These are phyloP conservation scores for Micromussa lordhowensis DNA, from an alignment of 92 coral and sea anemone species.

Conservation along the genomic window DNA sequence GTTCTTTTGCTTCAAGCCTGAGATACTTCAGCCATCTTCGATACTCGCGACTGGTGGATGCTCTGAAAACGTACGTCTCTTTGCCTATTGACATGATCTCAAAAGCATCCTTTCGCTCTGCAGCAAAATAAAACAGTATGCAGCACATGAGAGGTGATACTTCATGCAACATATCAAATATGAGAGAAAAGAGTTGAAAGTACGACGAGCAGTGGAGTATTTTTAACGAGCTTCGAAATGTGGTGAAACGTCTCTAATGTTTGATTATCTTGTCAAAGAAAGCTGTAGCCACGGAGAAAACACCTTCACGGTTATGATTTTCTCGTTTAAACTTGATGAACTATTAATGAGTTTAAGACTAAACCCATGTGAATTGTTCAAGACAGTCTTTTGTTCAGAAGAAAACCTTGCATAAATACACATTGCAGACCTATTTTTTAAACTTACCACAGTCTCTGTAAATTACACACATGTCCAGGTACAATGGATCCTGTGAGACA, in stretches of 20 bases:
- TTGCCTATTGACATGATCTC: slow-evolving; percentile 83
- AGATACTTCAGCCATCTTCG: slow-evolving; percentile 90
- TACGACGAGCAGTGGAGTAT: too few relatives aligned
- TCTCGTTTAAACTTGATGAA: too few relatives aligned
- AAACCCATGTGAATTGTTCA: too few relatives aligned
- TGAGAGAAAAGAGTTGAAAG: too few relatives aligned
- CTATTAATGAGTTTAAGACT: too few relatives aligned
- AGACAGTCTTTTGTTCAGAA: neutral
- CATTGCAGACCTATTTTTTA: neutral
- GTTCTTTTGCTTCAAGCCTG: slow-evolving; percentile 80
- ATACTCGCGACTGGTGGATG: slow-evolving; percentile 72
- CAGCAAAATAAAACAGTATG: neutral
- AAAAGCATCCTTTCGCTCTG: slow-evolving; percentile 89
- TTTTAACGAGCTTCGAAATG: neutral
- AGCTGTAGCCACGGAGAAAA: too few relatives aligned
- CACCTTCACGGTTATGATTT: too few relatives aligned
- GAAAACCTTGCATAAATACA: neutral
- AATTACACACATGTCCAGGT: slow-evolving; percentile 77
- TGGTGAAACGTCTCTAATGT: neutral
- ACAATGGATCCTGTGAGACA: slow-evolving; percentile 73
- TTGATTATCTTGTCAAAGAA: too few relatives aligned
- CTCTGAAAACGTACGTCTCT: slow-evolving; percentile 85
- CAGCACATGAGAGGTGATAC: neutral
- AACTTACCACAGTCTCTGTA: slow-evolving; percentile 77
- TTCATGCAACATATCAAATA: neutral